Conservation (phyloP, 2,797 vertebrate species). For the Borostomias antarcticus region DNA sequence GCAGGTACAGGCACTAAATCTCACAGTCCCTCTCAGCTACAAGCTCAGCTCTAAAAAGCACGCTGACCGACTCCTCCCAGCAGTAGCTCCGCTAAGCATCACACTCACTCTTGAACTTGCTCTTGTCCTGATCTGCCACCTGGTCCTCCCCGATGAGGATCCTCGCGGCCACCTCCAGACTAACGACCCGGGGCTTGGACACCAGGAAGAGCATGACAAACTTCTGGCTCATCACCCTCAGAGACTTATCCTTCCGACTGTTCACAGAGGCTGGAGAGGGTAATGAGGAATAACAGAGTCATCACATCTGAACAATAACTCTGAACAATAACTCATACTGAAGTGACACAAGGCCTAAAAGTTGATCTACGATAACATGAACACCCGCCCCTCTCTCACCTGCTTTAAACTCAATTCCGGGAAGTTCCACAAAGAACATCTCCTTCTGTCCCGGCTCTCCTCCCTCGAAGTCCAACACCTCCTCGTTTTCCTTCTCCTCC, state of each 20-base stretch:
- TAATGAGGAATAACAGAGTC: background rate
- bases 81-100: background rate
- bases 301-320: background rate
- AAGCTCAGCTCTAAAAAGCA: no score
- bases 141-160: slow-evolving; percentile 95
- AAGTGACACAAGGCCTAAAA: no score
- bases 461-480: slow-evolving; percentile 40
- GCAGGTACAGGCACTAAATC: background rate
- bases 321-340: background rate
- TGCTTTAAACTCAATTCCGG: slow-evolving; percentile 89
- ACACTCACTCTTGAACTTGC: slow-evolving; percentile 98
- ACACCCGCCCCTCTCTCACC: no score
- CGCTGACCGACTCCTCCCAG: no score
- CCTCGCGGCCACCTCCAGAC: slow-evolving; percentile 94
- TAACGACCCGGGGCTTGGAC: slow-evolving; percentile 87
- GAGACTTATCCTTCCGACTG: slow-evolving; percentile 94
- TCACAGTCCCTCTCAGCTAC: no score
- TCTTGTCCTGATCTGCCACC: slow-evolving; percentile 88
- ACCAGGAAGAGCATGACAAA: slow-evolving; percentile 98
- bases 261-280: slow-evolving; percentile 83
- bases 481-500: slow-evolving; percentile 80
- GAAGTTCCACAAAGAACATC: slow-evolving; percentile 87
- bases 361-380: no score
- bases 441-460: slow-evolving; percentile 77
- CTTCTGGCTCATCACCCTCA: slow-evolving; percentile 97